Conservation (phyloP, 2,797 vertebrate genomes). For the Pipistrellus pygmaeus region DNA sequence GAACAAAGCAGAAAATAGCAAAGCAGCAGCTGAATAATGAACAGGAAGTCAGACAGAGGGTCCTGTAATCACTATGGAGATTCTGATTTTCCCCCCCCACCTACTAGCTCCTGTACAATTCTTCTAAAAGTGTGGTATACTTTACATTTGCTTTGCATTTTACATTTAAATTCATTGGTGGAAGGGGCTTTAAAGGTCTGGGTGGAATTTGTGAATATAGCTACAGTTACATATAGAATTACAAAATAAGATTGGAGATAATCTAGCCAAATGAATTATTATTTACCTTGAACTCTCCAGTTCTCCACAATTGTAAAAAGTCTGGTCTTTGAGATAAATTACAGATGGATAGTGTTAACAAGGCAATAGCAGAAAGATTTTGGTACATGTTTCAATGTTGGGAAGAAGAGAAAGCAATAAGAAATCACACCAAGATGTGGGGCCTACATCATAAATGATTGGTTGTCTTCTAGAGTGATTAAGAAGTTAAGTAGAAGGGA, state of each 20-base stretch:
- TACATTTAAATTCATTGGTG: slow-evolving; percentile 18
- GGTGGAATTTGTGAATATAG: slow-evolving; percentile 33
- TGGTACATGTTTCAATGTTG: slow-evolving; percentile 29
- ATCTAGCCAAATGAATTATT: slow-evolving; percentile 59
- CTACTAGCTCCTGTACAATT: not conserved
- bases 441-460: slow-evolving; percentile 32
- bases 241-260: slow-evolving; percentile 50
- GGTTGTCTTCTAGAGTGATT: slow-evolving; percentile 41
- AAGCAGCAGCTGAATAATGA: not conserved
- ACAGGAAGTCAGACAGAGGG: not conserved
- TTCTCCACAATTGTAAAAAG: not conserved
- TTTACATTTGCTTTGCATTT: slow-evolving; percentile 55
- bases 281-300: slow-evolving; percentile 40
- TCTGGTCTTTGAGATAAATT: slow-evolving; percentile 49
- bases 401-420: slow-evolving; percentile 44
- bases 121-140: not conserved
- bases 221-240: slow-evolving; percentile 30
- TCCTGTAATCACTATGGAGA: not conserved
- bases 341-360: slow-evolving; percentile 29
- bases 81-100: not conserved
- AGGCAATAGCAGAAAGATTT: slow-evolving; percentile 36
- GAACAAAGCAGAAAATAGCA: slow-evolving; percentile 37
- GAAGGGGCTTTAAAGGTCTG: not conserved
- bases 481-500: slow-evolving; percentile 27
- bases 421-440: slow-evolving; percentile 45